Conservation (phyloP, 2,888 invertebrate species). For the Lucinisca nassula region DNA sequence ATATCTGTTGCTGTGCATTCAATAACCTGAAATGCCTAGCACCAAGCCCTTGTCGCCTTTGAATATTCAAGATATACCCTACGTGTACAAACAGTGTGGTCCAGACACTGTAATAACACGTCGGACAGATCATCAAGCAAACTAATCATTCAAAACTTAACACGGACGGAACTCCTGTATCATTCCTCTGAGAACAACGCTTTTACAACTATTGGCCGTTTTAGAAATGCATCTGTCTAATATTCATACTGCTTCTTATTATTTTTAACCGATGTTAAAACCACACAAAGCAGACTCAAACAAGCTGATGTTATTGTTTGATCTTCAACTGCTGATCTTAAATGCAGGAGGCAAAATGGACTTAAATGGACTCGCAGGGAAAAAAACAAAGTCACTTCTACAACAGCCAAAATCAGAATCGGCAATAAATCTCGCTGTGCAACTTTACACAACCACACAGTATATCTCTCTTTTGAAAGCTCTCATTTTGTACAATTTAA, state of each 20-base stretch:
- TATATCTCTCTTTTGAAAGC: not conserved
- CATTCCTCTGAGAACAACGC: not conserved
- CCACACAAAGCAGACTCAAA: no score
- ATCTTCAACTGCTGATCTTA: not conserved
- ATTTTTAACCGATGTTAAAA: no score
- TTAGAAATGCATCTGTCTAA: not conserved
- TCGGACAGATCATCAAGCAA: not conserved
- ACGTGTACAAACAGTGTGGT: not conserved
- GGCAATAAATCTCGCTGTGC: not conserved
- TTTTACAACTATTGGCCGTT: not conserved
- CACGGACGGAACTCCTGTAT: not conserved
- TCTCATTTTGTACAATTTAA: not conserved
- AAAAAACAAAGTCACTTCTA: conserved; percentile 66
- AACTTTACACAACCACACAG: not conserved
- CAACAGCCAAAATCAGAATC: conserved; percentile 3
- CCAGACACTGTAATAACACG: not conserved
- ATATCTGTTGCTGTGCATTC: no score
- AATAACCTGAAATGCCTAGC: no score
- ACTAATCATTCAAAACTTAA: not conserved
- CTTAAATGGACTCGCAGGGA: conserved; percentile 69
- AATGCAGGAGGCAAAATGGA: conserved; percentile 32
- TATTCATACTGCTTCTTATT: no score
- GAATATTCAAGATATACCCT: not conserved
- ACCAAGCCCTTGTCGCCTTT: not conserved
- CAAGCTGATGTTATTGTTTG: not conserved